Evolutionary conservation across 2,113 vertebrate genomes (phyloP), one percentile per base, ranked within the genome.

Genomic region (Mus pahari): DNA sequence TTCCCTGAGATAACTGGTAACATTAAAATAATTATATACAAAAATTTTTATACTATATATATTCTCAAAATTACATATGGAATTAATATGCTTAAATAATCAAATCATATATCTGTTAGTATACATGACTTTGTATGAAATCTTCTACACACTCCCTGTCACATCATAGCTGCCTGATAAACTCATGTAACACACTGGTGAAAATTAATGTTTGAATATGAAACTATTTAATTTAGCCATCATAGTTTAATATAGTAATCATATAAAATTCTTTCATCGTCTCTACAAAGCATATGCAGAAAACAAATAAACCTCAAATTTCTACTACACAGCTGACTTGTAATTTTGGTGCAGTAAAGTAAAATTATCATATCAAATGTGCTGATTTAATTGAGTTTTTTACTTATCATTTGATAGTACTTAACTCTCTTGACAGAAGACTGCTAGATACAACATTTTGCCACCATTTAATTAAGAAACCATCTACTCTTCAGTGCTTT

Each of bases 171-270:
- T 84, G 1, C 19, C 88, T 92, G 9, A 64, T 86, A 93, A 64
- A 93, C 13, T 83, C 3, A 77, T 9, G 39, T 10, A 2, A 2
- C 62, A 71, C 45, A 24, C 0, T 39, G 20, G 7, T 95, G 36
- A 78, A 89, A 74, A 77, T 42, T 50, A 73, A 86, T 92, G 14
- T 12, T 48, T 95, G 45, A 88, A 42, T 73, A 90, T 94, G 14
- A 78, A 1, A 81, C 3, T 91, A 79, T 78, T 53, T 94, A 0
- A 83, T 73, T 89, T 89, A 24, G 2, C 28, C 26, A 83, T 53
- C 0, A 10, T 64, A 9, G 50, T 94, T 89, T 89, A 89, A 92
- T 24, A 2, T 33, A 84, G 9, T 58, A 48, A 68, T 36, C 28
- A 24, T 78, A 48, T 68, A 86, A 68, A 91, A 71, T 75, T 26